Conservation (phyloP, 2,797 vertebrate genomes). For the Trachurus trachurus region DNA sequence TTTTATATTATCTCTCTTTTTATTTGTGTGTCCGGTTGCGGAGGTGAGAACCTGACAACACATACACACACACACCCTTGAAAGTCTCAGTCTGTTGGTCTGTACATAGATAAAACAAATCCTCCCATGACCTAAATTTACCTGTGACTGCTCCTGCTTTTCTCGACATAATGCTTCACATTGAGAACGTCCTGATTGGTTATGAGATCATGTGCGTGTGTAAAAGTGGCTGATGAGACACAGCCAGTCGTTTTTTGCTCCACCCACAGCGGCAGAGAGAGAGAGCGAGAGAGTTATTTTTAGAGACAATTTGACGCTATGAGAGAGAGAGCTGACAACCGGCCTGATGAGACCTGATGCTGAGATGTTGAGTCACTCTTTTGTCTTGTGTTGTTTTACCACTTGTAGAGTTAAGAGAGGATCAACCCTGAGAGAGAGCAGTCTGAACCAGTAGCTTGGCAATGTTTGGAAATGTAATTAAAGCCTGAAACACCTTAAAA, state of each 20-base stretch:
- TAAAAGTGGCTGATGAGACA: slow-evolving; percentile 2
- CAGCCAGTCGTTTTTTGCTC: background rate
- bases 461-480: too few species aligned
- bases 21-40: too few species aligned
- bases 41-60: too few species aligned
- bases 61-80: too few species aligned
- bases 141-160: background rate
- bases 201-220: background rate
- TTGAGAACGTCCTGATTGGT: background rate
- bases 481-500: too few species aligned
- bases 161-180: background rate
- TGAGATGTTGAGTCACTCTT: slow-evolving; percentile 17
- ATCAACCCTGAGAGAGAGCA: background rate
- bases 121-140: too few species aligned
- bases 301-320: slow-evolving; percentile 53
- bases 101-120: too few species aligned
- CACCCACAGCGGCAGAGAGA: background rate
- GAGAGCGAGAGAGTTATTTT: slow-evolving; percentile 39
- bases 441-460: background rate
- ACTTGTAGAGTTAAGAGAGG: background rate
- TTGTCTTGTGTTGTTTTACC: slow-evolving; percentile 11
- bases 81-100: too few species aligned
- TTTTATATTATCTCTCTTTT: too few species aligned
- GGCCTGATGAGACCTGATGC: slow-evolving; percentile 28
- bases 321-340: slow-evolving; percentile 36